These are phyloP conservation scores for Felis catus DNA, from an alignment of 2,113 vertebrate species.

Conservation along the genomic window DNA sequence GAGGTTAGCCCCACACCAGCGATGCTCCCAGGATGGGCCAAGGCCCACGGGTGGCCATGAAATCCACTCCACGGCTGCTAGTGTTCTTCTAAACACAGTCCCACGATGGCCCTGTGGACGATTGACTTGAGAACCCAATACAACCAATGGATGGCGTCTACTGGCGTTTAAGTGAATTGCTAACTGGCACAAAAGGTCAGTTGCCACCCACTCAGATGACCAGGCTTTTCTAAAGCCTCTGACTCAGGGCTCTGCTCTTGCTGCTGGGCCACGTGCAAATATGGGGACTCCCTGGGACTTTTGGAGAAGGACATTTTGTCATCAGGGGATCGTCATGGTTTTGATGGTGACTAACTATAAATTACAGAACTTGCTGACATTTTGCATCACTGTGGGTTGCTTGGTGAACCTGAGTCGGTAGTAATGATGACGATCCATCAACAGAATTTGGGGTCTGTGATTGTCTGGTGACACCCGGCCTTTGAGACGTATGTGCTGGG, in stretches of 20 bases:
- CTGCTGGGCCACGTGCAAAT: accelerated
- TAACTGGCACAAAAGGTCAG: accelerated
- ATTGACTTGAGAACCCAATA: accelerated
- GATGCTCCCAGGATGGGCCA: not conserved
- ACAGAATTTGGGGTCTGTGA: not conserved
- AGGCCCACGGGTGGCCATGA: not conserved
- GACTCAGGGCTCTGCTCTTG: accelerated
- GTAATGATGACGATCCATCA: accelerated
- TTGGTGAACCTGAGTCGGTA: not conserved
- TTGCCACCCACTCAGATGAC: accelerated
- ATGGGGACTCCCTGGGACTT: not conserved
- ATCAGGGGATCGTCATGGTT: not conserved
- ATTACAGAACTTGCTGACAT: not conserved
- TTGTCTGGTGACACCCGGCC: not conserved
- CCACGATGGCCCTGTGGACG: accelerated
- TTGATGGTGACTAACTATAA: too few species aligned
- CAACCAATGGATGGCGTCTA: accelerated
- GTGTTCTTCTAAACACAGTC: accelerated
- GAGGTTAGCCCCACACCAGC: accelerated
- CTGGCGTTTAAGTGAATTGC: not conserved
- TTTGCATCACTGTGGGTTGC: accelerated
- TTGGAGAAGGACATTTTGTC: not conserved
- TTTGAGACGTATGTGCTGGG: accelerated
- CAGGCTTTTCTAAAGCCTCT: not conserved
- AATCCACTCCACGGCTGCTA: accelerated